Conservation (phyloP, 2,888 invertebrate genomes). For the Ectobius pallidus region DNA sequence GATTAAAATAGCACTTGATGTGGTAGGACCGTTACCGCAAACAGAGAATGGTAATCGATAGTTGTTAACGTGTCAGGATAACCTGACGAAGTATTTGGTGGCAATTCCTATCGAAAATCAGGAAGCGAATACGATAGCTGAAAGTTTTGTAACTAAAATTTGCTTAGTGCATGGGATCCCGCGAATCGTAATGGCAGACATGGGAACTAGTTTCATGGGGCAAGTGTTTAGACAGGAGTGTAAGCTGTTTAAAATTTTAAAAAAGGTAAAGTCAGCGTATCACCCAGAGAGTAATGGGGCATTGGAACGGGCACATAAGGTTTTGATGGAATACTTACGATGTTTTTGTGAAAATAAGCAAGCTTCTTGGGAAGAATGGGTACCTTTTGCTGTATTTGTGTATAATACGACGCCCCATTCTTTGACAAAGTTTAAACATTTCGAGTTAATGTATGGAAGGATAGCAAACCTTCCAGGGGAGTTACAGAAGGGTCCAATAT, state of each 20-base stretch:
- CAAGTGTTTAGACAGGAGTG: slow-evolving; percentile 45
- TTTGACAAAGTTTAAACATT: not conserved
- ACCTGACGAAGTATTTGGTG: slow-evolving; percentile 13
- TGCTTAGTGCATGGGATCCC: slow-evolving; percentile 44
- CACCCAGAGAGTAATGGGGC: not conserved
- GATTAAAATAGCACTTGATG: not conserved
- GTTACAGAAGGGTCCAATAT: not conserved
- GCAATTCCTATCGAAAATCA: slow-evolving; percentile 48
- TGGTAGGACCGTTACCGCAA: not conserved
- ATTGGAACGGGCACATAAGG: not conserved
- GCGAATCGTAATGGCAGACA: slow-evolving; percentile 45
- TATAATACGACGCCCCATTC: slow-evolving; percentile 11
- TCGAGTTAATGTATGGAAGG: slow-evolving; percentile 11
- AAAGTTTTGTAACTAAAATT: slow-evolving; percentile 43
- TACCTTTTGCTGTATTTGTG: slow-evolving; percentile 9
- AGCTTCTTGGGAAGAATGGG: not conserved
- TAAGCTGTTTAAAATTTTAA: not conserved
- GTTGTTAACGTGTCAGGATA: slow-evolving; percentile 3
- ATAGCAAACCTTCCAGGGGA: not conserved
- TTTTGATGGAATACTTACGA: no score
- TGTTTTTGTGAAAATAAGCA: not conserved
- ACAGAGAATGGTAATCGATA: not conserved
- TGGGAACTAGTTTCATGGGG: slow-evolving; percentile 49
- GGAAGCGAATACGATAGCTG: slow-evolving; percentile 48
- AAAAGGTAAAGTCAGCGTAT: not conserved